Base-by-base conservation (phyloP, 2,888 invertebrate genomes). In the Adelognathus sp. region DNA sequence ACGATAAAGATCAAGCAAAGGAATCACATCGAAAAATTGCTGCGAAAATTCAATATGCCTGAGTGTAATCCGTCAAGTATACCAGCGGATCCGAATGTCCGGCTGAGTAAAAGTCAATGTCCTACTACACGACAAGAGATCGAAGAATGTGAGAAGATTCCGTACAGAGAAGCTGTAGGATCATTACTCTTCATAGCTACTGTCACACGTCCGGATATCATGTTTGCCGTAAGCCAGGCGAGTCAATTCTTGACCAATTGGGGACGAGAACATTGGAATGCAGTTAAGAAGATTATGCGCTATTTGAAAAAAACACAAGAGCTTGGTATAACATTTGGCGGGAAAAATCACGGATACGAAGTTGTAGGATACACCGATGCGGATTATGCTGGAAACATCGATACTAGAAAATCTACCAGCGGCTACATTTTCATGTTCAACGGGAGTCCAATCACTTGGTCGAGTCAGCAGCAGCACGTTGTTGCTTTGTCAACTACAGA, bases 191-290 rank as follows among this genome's bases (percentile, higher is more conserved):
- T 60, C 75, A 39, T 64, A 29, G 79, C 76, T 0, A 73, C 67
- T 16, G 79, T 77, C 1, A 73, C 80, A 2, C 44, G 82, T 41
- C 77, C 77, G 27, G 83, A 83, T 24, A 80, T 83, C 7, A 54
- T 76, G 66, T 83, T 56, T 31, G 72, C 82, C 5, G 75, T 78
- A 2, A 80, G 64, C 44, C 39, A 70, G 16, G 71, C 79, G 3
- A 82, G 80, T 24, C 36, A 81, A 46, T 82, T 71, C 41, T 27
- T 76, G 11, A 69, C 54, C 3, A 67, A 72, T 4, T 54, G 58
- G n/a, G 67, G 56, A 0, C 9, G n/a, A 31, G 50, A 56, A n/a
- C 80, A 83, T 33, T 78, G 73, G 75, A 71, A 73, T 31, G 81
- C 81, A 11, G 24, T 33, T 4, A 52, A 54, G 41, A 52, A 29